phyloP scores from a whole-genome alignment of 2,888 invertebrate genomes.

The Leptinotarsa tumamoca region DNA sequence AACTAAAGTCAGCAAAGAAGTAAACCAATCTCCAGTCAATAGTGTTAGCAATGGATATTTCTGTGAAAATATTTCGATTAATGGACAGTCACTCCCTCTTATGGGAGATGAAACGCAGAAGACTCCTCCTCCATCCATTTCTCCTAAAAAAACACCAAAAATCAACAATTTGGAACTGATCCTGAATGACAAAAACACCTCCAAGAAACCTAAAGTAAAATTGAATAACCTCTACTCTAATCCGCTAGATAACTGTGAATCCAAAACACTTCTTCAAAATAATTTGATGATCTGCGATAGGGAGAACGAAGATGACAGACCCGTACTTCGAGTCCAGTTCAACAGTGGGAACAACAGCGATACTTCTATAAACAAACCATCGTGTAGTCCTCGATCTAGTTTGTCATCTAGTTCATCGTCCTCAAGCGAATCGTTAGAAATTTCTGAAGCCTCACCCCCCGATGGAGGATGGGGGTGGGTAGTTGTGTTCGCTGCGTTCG shows the following conservation, averaged over 20 bases:
- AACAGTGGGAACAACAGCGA: slow-evolving; percentile 65
- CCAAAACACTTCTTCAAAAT: slow-evolving; percentile 32
- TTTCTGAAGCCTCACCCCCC: slow-evolving; percentile 79
- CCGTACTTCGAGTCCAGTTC: slow-evolving; percentile 73
- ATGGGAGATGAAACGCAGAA: slow-evolving; percentile 27
- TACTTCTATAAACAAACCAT: slow-evolving; percentile 45
- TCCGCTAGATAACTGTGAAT: slow-evolving; percentile 36
- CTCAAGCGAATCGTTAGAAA: slow-evolving; percentile 72
- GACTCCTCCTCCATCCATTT: slow-evolving; percentile 16
- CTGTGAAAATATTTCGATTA: slow-evolving; percentile 21
- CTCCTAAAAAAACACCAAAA: slow-evolving; percentile 37
- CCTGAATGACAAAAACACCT: slow-evolving; percentile 49
- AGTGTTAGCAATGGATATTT: slow-evolving; percentile 29
- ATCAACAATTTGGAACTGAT: slow-evolving; percentile 44
- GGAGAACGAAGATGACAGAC: slow-evolving; percentile 58
- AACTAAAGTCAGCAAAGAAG: slow-evolving; percentile 46
- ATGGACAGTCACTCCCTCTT: slow-evolving; percentile 28
- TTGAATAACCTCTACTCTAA: slow-evolving; percentile 49
- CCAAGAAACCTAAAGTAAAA: slow-evolving; percentile 43
- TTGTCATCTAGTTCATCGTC: slow-evolving; percentile 61
- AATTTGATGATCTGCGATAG: slow-evolving; percentile 37
- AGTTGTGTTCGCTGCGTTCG: slow-evolving; percentile 87
- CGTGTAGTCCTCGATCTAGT: slow-evolving; percentile 52
- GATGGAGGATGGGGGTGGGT: slow-evolving; percentile 97
- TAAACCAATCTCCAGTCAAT: slow-evolving; percentile 43